A percentile compares a stretch with the other conserved stretches of the same genome.
Evolutionary conservation across 2,888 invertebrate genomes (phyloP).

Genomic region (Ceratothoa steindachneri): DNA sequence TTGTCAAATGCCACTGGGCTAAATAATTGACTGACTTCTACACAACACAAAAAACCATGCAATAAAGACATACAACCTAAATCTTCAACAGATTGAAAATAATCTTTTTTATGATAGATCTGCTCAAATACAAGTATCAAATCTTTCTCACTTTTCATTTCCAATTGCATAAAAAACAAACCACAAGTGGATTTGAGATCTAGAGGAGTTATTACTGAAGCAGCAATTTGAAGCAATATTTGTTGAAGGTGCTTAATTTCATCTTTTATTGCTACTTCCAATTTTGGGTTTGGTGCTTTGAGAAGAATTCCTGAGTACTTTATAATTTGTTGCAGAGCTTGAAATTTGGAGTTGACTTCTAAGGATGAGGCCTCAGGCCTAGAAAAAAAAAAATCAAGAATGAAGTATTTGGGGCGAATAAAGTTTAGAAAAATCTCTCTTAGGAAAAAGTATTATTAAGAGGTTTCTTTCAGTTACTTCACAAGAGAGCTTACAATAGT

Average conservation of each 20-base stretch:
- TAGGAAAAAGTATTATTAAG: too few relatives aligned
- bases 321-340: neutral
- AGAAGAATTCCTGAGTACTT: neutral
- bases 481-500: too few relatives aligned
- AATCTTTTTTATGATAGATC: neutral
- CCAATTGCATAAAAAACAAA: neutral
- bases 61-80: neutral
- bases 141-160: neutral
- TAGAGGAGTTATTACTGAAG: neutral
- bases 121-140: neutral
- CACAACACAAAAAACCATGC: neutral
- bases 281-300: neutral
- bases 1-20: neutral
- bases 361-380: neutral
- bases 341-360: neutral
- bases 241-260: neutral
- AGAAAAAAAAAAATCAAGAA: neutral
- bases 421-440: too few relatives aligned
- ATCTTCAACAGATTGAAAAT: neutral
- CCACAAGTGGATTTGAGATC: neutral
- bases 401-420: too few relatives aligned
- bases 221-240: neutral
- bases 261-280: neutral
- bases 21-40: neutral
- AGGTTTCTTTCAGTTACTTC: too few relatives aligned